These are phyloP conservation scores for Charanyca ferruginea DNA, from an alignment of 2,888 invertebrate species.

Conservation along the genomic window DNA sequence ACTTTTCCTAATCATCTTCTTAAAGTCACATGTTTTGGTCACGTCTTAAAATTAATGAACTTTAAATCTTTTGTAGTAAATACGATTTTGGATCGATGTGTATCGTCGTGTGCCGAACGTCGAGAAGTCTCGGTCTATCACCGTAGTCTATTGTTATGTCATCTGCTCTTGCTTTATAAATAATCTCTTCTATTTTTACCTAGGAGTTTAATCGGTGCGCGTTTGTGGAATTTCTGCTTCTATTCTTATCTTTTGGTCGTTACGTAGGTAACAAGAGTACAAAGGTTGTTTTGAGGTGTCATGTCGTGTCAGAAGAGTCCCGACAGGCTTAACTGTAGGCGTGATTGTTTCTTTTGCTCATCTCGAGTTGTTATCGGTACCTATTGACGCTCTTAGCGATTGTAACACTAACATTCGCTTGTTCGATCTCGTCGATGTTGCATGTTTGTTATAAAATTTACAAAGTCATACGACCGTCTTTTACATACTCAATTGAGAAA, in stretches of 20 bases:
- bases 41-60: slow-evolving; percentile 88
- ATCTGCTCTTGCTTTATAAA: slow-evolving; percentile 89
- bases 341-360: slow-evolving; percentile 70
- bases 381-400: slow-evolving; percentile 52
- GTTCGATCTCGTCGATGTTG: slow-evolving; percentile 43
- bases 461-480: slow-evolving; percentile 41
- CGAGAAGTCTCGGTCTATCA: slow-evolving; percentile 84
- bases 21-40: slow-evolving; percentile 88
- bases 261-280: slow-evolving; percentile 86
- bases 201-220: slow-evolving; percentile 89
- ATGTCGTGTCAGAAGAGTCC: slow-evolving; percentile 83
- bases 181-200: slow-evolving; percentile 91
- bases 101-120: slow-evolving; percentile 68
- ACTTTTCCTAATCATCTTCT: slow-evolving; percentile 88
- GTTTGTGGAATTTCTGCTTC: slow-evolving; percentile 86
- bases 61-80: slow-evolving; percentile 86
- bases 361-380: slow-evolving; percentile 45
- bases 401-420: slow-evolving; percentile 40
- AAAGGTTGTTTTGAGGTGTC: slow-evolving; percentile 89
- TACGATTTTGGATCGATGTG: slow-evolving; percentile 83
- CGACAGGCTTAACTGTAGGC: slow-evolving; percentile 80
- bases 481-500: slow-evolving; percentile 26
- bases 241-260: slow-evolving; percentile 90
- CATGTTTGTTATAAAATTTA: slow-evolving; percentile 28
- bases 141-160: slow-evolving; percentile 89